These are phyloP conservation scores for Paradisaea rubra DNA, from an alignment of 2,113 vertebrate species.

Conservation along the genomic window DNA sequence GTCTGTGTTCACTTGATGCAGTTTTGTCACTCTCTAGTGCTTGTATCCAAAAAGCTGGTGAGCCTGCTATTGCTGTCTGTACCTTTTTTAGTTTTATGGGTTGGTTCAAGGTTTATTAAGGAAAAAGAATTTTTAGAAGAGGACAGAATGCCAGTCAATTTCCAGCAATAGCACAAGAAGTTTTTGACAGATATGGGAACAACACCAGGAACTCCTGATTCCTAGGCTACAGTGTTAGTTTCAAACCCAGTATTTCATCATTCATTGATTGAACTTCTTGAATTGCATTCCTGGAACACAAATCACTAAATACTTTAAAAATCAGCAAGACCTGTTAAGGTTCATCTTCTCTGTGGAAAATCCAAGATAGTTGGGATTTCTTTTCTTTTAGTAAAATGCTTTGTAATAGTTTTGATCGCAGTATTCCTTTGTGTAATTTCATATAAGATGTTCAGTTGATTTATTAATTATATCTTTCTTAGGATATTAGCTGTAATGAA, in stretches of 20 bases:
- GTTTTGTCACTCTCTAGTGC: constrained; percentile 25
- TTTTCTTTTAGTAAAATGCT: not conserved
- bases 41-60: not conserved
- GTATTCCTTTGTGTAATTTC: not conserved
- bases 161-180: not conserved
- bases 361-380: not conserved
- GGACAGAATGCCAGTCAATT: not conserved
- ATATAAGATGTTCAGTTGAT: not conserved
- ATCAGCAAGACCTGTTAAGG: not conserved
- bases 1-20: not conserved
- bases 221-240: not conserved
- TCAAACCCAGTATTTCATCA: not conserved
- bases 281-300: not conserved
- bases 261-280: not conserved
- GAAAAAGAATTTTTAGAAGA: not conserved
- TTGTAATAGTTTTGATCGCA: not conserved
- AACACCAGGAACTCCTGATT: not conserved
- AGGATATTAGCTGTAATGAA: constrained; percentile 98
- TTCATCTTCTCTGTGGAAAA: not conserved
- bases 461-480: constrained; percentile 42
- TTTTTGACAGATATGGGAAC: not conserved
- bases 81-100: not conserved
- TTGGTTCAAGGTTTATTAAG: not conserved
- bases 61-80: not conserved
- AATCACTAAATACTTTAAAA: not conserved